A percentile compares a stretch with the other conserved stretches of the same genome.
phyloP scores from a whole-genome alignment of 2,797 vertebrate genomes.

The Antrozous pallidus region DNA sequence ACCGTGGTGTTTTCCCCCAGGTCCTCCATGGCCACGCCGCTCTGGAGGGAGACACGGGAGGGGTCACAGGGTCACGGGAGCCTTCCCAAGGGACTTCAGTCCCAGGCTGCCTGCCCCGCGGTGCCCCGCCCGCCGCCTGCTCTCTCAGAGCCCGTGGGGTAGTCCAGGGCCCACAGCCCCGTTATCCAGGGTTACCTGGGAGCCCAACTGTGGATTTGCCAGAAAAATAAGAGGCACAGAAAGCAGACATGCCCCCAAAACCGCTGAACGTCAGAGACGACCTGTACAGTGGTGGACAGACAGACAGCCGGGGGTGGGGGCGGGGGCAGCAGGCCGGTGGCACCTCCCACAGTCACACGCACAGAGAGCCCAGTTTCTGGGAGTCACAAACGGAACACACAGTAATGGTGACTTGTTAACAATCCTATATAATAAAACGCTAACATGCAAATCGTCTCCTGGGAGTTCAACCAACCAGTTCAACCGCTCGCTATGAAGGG shows the following conservation, averaged over 20 bases:
- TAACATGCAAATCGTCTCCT: no score
- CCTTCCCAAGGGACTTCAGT: rapidly evolving
- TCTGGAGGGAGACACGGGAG: background rate
- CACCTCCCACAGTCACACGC: background rate
- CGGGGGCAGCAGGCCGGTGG: rapidly evolving
- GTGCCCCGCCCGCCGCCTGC: rapidly evolving
- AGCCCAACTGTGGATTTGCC: background rate
- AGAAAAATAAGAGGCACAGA: background rate
- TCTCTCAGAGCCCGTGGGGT: no score
- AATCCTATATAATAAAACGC: no score
- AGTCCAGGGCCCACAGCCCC: background rate
- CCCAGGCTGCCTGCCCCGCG: no score
- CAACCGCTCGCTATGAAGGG: no score
- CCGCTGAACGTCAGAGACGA: background rate
- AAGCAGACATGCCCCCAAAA: background rate
- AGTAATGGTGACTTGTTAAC: rapidly evolving
- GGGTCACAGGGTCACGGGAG: background rate
- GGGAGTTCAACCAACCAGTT: no score
- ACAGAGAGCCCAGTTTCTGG: background rate
- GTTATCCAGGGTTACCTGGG: background rate
- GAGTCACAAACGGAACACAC: background rate
- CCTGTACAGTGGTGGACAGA: background rate
- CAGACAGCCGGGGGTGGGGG: background rate
- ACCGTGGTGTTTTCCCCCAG: slow-evolving; percentile 93
- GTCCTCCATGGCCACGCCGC: slow-evolving; percentile 86